Conservation (phyloP, 2,888 invertebrate species). For the Rotaria magnacalcarata region DNA sequence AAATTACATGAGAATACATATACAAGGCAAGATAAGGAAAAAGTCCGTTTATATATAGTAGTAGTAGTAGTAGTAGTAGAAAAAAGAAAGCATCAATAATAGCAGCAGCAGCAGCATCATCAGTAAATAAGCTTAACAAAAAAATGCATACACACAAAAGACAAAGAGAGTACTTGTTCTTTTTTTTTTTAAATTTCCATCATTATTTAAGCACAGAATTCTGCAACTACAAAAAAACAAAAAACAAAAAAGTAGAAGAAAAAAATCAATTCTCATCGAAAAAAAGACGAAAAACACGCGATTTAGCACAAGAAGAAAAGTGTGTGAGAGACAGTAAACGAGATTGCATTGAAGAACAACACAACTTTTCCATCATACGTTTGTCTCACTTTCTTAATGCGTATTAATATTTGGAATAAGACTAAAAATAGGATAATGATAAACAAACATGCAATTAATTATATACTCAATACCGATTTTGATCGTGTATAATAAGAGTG, state of each 20-base stretch:
- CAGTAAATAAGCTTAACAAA: conserved; percentile 30
- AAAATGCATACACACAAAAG: conserved; percentile 25
- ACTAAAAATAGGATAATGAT: neutral
- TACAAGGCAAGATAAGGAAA: neutral
- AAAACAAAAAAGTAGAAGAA: neutral
- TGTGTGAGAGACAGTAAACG: neutral
- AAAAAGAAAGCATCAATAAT: neutral
- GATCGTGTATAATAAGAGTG: conserved; percentile 31
- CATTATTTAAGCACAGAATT: neutral
- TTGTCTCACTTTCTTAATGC: neutral
- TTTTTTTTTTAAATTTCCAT: neutral
- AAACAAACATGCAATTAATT: neutral
- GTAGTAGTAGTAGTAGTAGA: neutral
- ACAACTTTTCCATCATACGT: neutral
- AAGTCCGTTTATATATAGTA: neutral
- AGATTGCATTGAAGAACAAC: neutral
- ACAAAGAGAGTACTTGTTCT: conserved; percentile 29
- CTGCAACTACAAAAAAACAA: conserved; percentile 17
- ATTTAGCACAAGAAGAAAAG: neutral
- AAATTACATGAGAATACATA: conserved; percentile 6
- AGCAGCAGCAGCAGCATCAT: neutral
- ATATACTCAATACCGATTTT: neutral
- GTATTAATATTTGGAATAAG: conserved; percentile 19
- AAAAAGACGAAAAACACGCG: neutral
- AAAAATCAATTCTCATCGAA: conserved; percentile 14